phyloP scores from a whole-genome alignment of 1,140 invertebrate species.

The Portunus trituberculatus region DNA sequence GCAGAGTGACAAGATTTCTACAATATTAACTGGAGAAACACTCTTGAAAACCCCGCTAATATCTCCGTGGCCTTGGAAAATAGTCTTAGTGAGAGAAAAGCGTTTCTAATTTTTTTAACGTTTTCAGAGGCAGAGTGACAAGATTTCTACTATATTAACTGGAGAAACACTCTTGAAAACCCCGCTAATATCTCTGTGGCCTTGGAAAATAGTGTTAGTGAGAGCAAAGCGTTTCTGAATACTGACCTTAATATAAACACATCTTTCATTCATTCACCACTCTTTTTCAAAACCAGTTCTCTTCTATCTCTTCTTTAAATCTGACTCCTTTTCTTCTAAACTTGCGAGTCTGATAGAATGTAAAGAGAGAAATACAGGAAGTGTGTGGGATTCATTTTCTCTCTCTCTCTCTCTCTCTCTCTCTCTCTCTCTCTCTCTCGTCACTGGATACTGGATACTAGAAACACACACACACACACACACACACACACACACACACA shows the following conservation, averaged over 20 bases:
- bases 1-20: not conserved
- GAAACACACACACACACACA: not conserved
- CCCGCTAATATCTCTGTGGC: not conserved
- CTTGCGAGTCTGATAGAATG: not conserved
- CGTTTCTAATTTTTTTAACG: no score
- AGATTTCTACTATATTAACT: no score
- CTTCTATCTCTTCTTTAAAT: no score
- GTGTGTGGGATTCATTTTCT: not conserved
- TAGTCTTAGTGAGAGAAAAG: no score
- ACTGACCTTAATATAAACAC: not conserved
- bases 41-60: no score
- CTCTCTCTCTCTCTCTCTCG: constrained; percentile 28
- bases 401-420: constrained; percentile 19
- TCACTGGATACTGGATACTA: not conserved
- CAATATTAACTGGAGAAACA: no score
- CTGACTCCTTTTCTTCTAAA: not conserved
- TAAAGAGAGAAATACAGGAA: no score
- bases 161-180: not conserved
- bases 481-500: not conserved
- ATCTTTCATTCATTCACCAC: not conserved
- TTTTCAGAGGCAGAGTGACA: no score
- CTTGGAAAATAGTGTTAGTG: not conserved
- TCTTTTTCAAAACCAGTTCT: no score
- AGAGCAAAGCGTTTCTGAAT: no score
- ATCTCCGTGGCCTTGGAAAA: no score